Evolutionary conservation across 2,888 invertebrate genomes (phyloP).

Genomic region (Escarpia spicata): DNA sequence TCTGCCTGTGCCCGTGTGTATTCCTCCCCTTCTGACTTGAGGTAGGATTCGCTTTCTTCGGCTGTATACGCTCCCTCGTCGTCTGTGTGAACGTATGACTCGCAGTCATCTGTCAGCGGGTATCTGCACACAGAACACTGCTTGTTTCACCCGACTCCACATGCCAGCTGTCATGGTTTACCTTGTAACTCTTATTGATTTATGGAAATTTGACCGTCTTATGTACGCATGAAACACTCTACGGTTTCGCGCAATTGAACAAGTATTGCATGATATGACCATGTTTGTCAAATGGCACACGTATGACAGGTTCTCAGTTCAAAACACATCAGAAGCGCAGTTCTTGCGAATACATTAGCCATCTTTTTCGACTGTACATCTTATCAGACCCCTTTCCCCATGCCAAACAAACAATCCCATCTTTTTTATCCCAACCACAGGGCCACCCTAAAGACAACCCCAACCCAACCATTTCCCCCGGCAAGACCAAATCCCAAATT

Average conservation of each 20-base stretch:
- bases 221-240: background rate
- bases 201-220: background rate
- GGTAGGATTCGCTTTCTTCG: conserved; percentile 50
- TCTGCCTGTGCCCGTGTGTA: conserved; percentile 23
- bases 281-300: background rate
- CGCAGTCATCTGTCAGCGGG: conserved; percentile 57
- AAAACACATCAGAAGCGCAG: background rate
- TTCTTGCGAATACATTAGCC: background rate
- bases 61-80: conserved; percentile 52
- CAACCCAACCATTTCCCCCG: background rate
- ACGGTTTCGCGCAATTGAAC: background rate
- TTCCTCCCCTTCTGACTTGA: conserved; percentile 55
- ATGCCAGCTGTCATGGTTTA: background rate
- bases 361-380: background rate
- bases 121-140: conserved; percentile 34
- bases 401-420: background rate
- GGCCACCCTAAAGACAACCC: background rate
- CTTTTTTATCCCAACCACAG: background rate
- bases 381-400: background rate
- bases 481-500: background rate
- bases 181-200: background rate
- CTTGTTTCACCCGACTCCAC: background rate
- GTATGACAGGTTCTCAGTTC: background rate
- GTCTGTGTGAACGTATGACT: conserved; percentile 56
- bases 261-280: background rate